Percentiles rank a stretch among this genome's conserved stretches.
These are phyloP conservation scores for Sclerodermus sp. DNA, from an alignment of 2,888 invertebrate genomes.

Conservation along the genomic window DNA sequence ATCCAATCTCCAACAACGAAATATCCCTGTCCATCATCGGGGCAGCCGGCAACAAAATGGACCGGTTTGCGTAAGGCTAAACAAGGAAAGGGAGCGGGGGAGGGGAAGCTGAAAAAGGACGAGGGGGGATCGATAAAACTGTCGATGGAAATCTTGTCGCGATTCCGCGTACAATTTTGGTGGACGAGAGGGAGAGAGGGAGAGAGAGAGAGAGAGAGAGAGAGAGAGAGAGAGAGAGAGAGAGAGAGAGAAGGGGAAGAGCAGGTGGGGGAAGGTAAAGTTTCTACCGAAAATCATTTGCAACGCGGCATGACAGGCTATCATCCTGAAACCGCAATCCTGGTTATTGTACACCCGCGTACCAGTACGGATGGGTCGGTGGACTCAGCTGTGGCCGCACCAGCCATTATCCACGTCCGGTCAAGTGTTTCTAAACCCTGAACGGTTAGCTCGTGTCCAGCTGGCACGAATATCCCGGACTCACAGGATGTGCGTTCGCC, in stretches of 20 bases:
- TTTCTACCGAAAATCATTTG: slow-evolving; percentile 44
- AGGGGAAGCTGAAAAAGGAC: no score
- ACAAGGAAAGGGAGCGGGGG: no score
- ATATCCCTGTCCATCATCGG: no score
- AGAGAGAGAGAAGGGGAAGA: neutral
- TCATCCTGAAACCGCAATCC: slow-evolving; percentile 51
- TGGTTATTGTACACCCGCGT: slow-evolving; percentile 46
- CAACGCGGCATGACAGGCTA: slow-evolving; percentile 47
- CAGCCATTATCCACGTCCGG: slow-evolving; percentile 51
- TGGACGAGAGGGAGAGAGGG: neutral
- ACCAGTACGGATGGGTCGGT: slow-evolving; percentile 35
- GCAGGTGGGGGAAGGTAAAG: slow-evolving; percentile 15
- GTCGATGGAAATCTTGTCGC: no score
- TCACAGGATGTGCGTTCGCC: neutral
- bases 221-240: neutral
- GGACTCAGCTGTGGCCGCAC: slow-evolving; percentile 39
- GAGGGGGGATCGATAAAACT: no score
- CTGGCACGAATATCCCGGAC: neutral
- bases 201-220: neutral
- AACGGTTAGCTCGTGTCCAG: slow-evolving; percentile 6
- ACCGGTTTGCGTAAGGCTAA: no score
- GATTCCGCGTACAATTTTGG: no score
- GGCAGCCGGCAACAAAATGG: no score
- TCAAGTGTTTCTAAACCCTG: slow-evolving; percentile 37
- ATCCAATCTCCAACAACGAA: no score